phyloP scores from a whole-genome alignment of 2,797 vertebrate species.

The Pseudocheirus occidentalis region DNA sequence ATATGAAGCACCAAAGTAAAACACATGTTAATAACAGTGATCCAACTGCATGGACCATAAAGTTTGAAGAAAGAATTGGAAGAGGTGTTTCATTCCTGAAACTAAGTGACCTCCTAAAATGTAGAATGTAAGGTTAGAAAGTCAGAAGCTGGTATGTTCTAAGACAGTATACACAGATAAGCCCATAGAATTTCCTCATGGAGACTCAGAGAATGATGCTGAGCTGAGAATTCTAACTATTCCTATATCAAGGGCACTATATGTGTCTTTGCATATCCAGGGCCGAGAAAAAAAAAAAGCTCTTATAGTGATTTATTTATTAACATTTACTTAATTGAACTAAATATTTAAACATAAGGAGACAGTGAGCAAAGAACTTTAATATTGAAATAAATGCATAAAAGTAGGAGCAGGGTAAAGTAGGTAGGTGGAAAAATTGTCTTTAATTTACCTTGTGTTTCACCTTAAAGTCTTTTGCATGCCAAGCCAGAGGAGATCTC shows the following conservation, averaged over 20 bases:
- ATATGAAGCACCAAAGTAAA: neutral
- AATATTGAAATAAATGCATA: neutral
- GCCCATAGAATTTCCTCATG: neutral
- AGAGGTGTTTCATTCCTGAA: neutral
- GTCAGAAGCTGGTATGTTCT: neutral
- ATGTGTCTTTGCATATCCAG: neutral
- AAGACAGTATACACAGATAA: neutral
- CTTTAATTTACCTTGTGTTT: neutral
- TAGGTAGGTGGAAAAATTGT: neutral
- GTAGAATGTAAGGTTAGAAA: neutral
- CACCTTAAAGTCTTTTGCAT: neutral
- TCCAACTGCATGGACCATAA: neutral
- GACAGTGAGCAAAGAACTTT: neutral
- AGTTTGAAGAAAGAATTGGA: neutral
- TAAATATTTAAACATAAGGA: neutral
- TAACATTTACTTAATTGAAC: neutral
- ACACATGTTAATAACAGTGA: neutral
- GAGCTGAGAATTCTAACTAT: neutral
- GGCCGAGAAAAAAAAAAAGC: neutral
- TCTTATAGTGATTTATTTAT: neutral
- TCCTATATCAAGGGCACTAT: neutral
- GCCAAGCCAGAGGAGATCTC: neutral
- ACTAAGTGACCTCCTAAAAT: neutral
- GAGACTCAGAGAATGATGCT: neutral
- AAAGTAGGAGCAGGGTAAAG: neutral